Evolutionary conservation across 2,888 invertebrate genomes (phyloP), one percentile per base, ranked within the genome.

Genomic region (Conops quadrifasciatus): DNA sequence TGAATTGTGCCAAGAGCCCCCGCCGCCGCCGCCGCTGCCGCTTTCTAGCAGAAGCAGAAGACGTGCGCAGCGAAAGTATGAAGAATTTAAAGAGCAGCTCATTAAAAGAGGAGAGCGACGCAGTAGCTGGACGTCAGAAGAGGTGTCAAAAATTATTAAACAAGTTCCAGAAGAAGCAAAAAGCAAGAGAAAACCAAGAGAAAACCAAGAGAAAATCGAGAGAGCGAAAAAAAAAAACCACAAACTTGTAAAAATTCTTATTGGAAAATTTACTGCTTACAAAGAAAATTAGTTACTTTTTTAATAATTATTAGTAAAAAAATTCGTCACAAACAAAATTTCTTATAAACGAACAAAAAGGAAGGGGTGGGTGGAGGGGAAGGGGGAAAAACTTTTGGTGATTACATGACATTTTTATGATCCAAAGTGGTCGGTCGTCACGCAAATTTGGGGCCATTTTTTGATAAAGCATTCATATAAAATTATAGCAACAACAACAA

Each of bases 51-150:
- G 36, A 36, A 19, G 36, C 36, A 49, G 43, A 43, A 67, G 67
- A 56, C 67, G 67, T 58, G 56, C 56, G 28, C 53, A 58, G 67
- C 67, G 67, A 67, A 67, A 67, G 66, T 53, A 56, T 53, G 47
- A 15, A 43, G 45, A 21, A 58, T 36, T n/a, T 58, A 28, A 26
- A 58, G 21, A 53, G 21, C 30, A 53, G 21, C 30, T 16, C 16
- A 15, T n/a, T 51, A 28, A 15, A 49, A 28, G 43, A 21, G 60
- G 19, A 36, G 16, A 60, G 60, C 19, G 19, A 30, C 2, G 4
- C n/a, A 49, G 47, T 15, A 51, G 19, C 16, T 15, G 2, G 47
- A 19, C 43, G n/a, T 16, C 58, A 24, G 15, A 26, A 16, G 51
- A 28, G 47, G n/a, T 24, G 49, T 15, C 49, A 26, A 36, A 36